Evolutionary conservation across 30 jellyfish, hydroid and myxozoan genomes (phyloP).

Genomic region (Aurelia aurita complex sp. Pacific): DNA sequence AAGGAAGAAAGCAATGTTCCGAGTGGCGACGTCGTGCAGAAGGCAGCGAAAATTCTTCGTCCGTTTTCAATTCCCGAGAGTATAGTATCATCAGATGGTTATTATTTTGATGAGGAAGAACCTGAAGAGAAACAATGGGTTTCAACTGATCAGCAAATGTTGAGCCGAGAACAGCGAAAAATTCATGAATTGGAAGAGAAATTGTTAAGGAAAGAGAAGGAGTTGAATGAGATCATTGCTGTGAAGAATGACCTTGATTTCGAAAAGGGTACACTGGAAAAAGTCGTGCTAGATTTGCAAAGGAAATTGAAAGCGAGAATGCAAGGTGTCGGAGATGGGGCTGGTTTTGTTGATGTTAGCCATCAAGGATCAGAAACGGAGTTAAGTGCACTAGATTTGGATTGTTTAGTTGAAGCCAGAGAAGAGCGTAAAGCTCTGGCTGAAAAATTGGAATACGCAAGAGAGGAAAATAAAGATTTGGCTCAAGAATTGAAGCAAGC

Average conservation of each 20-base stretch:
- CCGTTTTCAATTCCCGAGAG: constrained; percentile 34
- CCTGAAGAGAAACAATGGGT: constrained; percentile 58
- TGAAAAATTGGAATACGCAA: constrained; percentile 34
- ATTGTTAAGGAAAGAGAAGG: constrained; percentile 28
- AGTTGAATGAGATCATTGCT: constrained; percentile 20
- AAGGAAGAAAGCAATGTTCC: neutral
- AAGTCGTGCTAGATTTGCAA: constrained; percentile 78
- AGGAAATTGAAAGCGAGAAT: constrained; percentile 48
- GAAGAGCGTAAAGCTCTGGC: constrained; percentile 27
- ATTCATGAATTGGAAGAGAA: constrained; percentile 46
- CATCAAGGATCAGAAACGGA: constrained; percentile 70
- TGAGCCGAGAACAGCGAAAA: constrained; percentile 36
- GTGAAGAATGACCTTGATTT: constrained; percentile 67
- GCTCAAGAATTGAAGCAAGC: constrained; percentile 8
- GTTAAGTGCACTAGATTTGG: constrained; percentile 49
- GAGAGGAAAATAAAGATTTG: neutral
- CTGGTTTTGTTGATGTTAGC: constrained; percentile 31
- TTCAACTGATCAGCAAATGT: constrained; percentile 2
- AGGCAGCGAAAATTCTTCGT: neutral
- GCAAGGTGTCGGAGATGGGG: constrained; percentile 30
- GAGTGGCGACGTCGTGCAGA: constrained; percentile 1
- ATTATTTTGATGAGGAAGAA: constrained; percentile 67
- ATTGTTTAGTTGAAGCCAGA: constrained; percentile 39
- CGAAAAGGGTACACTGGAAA: constrained; percentile 71
- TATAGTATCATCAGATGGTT: constrained; percentile 51